Percentiles rank a stretch among this genome's conserved stretches.
Evolutionary conservation across 2,113 vertebrate genomes (phyloP).

Genomic region (Piaya cayana): DNA sequence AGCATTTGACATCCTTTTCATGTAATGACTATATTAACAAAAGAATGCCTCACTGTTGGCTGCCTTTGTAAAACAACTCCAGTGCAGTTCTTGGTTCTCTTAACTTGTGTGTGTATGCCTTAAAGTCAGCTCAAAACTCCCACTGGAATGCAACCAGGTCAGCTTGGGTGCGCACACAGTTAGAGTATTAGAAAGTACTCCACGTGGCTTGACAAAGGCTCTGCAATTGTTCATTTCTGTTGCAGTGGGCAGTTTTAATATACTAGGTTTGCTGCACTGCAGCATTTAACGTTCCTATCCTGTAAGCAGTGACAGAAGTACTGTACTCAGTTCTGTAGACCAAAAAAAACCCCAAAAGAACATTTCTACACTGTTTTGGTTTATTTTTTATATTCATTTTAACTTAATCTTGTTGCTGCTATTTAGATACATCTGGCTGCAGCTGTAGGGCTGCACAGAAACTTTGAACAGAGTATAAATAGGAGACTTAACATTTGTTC

Average conservation of each 20-base stretch:
- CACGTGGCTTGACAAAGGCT: neutral
- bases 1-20: slow-evolving; percentile 41
- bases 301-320: neutral
- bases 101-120: neutral
- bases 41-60: slow-evolving; percentile 17
- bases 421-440: neutral
- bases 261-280: neutral
- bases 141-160: slow-evolving; percentile 41
- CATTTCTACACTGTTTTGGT: neutral
- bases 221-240: neutral
- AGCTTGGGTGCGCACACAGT: neutral
- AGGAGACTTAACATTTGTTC: neutral
- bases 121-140: neutral
- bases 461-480: neutral
- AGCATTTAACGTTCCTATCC: neutral
- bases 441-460: neutral
- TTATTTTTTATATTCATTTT: neutral
- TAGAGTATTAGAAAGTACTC: neutral
- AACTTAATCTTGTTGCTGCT: neutral
- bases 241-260: neutral
- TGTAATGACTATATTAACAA: slow-evolving; percentile 46
- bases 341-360: neutral
- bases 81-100: neutral
- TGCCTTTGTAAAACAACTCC: slow-evolving; percentile 41
- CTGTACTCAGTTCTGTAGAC: rapidly evolving